These are phyloP conservation scores for Copsychus sechellarum DNA, from an alignment of 2,113 vertebrate species.

Conservation along the genomic window DNA sequence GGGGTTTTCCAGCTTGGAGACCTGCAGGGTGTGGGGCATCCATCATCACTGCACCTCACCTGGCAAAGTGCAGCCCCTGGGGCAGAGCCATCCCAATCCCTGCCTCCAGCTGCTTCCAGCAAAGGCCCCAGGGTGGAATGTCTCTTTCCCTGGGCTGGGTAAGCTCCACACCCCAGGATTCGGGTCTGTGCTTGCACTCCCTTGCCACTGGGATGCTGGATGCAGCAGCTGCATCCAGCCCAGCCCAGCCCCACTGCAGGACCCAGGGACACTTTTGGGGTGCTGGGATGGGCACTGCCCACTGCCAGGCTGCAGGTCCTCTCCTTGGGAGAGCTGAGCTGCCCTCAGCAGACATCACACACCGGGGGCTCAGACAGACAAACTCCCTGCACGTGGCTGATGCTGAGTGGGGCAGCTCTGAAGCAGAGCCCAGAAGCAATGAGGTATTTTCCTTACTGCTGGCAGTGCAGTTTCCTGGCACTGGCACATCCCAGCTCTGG, in stretches of 20 bases:
- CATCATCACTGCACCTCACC: not conserved
- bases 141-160: not conserved
- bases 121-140: not conserved
- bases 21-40: not conserved
- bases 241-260: not conserved
- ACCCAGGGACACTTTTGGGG: fast-evolving
- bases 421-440: not conserved
- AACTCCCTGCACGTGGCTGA: no score
- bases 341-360: not conserved
- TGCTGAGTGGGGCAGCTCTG: not conserved
- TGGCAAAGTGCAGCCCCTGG: not conserved
- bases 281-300: not conserved
- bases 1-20: not conserved
- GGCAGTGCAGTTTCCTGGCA: not conserved
- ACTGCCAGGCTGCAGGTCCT: not conserved
- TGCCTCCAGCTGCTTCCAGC: not conserved
- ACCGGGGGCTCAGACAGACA: not conserved
- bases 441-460: not conserved
- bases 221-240: not conserved
- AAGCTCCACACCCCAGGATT: not conserved
- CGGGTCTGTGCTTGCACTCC: not conserved
- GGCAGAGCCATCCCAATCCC: fast-evolving
- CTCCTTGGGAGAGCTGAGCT: not conserved
- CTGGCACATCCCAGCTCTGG: not conserved
- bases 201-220: fast-evolving